Evolutionary conservation across 2,113 vertebrate genomes (phyloP).

Genomic region (Clinocottus analis): DNA sequence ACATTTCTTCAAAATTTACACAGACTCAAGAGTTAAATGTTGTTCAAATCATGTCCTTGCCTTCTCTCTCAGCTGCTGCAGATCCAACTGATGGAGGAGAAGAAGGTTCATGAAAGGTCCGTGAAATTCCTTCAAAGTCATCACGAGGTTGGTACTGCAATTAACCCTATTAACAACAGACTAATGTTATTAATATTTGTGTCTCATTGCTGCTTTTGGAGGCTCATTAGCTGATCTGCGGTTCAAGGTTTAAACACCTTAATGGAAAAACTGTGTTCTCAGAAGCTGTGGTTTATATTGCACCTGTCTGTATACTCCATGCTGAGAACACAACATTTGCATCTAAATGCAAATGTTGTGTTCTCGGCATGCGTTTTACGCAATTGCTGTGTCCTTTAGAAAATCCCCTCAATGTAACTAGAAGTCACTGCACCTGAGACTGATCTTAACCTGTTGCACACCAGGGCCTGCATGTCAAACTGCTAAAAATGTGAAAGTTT

Average conservation of each 20-base stretch:
- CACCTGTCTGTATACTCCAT: no score
- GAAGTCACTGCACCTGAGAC: not conserved
- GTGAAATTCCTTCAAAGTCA: slow-evolving; percentile 43
- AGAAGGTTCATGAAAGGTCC: slow-evolving; percentile 25
- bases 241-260: not conserved
- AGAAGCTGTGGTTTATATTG: not conserved
- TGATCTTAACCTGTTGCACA: no score
- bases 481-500: not conserved
- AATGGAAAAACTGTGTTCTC: not conserved
- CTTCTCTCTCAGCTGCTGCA: slow-evolving; percentile 45
- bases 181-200: not conserved
- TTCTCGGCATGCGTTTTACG: no score
- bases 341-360: no score
- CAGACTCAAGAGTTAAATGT: not conserved
- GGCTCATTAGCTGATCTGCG: not conserved
- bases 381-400: not conserved
- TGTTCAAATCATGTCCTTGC: not conserved
- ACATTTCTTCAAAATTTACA: not conserved
- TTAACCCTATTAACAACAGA: not conserved
- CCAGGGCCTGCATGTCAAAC: not conserved
- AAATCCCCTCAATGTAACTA: not conserved
- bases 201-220: not conserved
- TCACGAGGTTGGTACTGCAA: slow-evolving; percentile 48
- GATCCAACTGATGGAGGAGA: slow-evolving; percentile 38
- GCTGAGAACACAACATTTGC: no score